Conservation (phyloP, 2,113 vertebrate species). For the Gobio gobio region DNA sequence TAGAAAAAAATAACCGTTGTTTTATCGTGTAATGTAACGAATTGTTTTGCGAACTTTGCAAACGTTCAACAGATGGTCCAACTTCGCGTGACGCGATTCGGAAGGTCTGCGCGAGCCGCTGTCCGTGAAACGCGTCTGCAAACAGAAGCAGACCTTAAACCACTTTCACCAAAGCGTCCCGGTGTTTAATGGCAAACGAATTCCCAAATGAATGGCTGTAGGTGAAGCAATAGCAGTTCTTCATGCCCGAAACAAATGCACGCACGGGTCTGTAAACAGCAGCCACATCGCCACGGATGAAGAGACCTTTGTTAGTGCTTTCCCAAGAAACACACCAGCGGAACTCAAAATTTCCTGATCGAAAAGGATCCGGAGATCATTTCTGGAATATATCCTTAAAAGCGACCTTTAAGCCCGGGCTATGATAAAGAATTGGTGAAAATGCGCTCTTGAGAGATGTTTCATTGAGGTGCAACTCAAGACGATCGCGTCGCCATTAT, state of each 20-base stretch:
- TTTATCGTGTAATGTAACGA: neutral
- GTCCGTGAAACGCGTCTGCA: constrained; percentile 20
- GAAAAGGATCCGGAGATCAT: neutral
- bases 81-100: constrained; percentile 35
- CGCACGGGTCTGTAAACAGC: constrained; percentile 20
- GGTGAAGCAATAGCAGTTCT: neutral
- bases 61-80: constrained; percentile 57
- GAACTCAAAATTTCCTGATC: constrained; percentile 26
- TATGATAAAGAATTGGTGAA: constrained; percentile 12
- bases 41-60: neutral
- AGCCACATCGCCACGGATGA: constrained; percentile 34
- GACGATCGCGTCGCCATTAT: constrained; percentile 78
- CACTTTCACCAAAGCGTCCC: neutral
- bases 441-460: constrained; percentile 54
- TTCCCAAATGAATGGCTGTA: neutral
- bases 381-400: neutral
- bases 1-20: neutral
- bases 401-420: neutral
- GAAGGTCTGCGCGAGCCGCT: neutral
- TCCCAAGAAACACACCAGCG: constrained; percentile 41
- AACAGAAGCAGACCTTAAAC: neutral
- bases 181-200: neutral
- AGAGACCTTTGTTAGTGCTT: constrained; percentile 55
- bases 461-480: constrained; percentile 70
- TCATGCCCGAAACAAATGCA: constrained; percentile 16